Percentiles rank a stretch among this genome's conserved stretches.
Conservation (phyloP, 64 coral and sea anemone species). For the Acropora tenuis region DNA sequence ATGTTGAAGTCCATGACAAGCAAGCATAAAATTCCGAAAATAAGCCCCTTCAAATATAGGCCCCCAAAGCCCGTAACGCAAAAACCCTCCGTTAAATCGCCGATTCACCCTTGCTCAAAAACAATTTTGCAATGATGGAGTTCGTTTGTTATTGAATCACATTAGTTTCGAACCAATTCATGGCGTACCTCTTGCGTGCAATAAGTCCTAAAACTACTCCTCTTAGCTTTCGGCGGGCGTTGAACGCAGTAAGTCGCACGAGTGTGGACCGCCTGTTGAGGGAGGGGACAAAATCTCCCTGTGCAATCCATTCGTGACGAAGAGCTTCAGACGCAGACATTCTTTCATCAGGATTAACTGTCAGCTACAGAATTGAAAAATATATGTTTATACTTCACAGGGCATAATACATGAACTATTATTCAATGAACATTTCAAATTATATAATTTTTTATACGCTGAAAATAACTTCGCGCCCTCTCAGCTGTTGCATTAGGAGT, state of each 20-base stretch:
- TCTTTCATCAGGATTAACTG: slow-evolving; percentile 69
- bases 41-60: too few species aligned
- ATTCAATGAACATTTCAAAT: too few species aligned
- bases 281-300: slow-evolving; percentile 61
- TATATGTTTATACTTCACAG: not conserved
- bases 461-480: too few species aligned
- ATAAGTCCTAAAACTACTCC: slow-evolving; percentile 72
- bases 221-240: slow-evolving; percentile 65
- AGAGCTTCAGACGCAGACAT: slow-evolving; percentile 74
- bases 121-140: too few species aligned
- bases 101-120: too few species aligned
- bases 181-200: slow-evolving; percentile 65
- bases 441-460: too few species aligned
- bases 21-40: not conserved
- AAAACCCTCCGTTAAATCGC: too few species aligned
- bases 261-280: slow-evolving; percentile 71
- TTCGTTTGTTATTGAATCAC: too few species aligned
- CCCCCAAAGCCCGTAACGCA: too few species aligned
- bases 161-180: too few species aligned
- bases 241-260: slow-evolving; percentile 79
- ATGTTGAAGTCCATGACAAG: not conserved
- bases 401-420: not conserved
- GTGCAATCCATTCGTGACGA: slow-evolving; percentile 83
- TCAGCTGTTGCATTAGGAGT: too few species aligned
- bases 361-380: slow-evolving; percentile 57